A percentile compares a stretch with the other conserved stretches of the same genome.
phyloP scores from a whole-genome alignment of 1,140 invertebrate genomes.

The Pseudoatta argentina region DNA sequence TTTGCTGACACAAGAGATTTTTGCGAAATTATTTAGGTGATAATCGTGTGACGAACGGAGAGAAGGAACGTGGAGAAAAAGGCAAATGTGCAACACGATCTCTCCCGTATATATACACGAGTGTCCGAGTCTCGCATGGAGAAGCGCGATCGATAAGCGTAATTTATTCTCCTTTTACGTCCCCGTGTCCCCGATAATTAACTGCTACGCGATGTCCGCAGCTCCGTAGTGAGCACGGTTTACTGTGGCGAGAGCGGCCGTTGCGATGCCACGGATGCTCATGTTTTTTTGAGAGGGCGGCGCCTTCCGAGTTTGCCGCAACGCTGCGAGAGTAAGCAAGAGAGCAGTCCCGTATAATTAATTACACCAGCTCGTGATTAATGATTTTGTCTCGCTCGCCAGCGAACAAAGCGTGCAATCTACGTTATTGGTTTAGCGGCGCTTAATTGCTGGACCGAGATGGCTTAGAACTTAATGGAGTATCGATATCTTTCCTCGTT shows the following conservation, averaged over 20 bases:
- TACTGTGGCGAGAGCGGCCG: constrained; percentile 9
- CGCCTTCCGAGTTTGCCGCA: constrained; percentile 20
- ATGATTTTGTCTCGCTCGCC: constrained; percentile 47
- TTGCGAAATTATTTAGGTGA: background rate
- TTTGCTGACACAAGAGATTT: background rate
- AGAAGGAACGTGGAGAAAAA: constrained; percentile 28
- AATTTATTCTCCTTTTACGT: constrained; percentile 54
- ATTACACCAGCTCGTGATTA: constrained; percentile 63
- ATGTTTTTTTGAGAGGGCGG: constrained; percentile 20
- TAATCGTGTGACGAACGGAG: background rate
- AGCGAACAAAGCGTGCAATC: constrained; percentile 29
- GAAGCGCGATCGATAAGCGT: constrained; percentile 66
- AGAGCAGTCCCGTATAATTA: constrained; percentile 49
- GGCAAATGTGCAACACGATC: constrained; percentile 31
- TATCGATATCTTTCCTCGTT: constrained; percentile 30
- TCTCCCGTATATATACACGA: background rate
- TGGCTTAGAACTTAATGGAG: constrained; percentile 8
- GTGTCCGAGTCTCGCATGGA: constrained; percentile 30
- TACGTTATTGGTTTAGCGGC: constrained; percentile 44
- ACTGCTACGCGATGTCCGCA: constrained; percentile 47
- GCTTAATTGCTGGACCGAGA: constrained; percentile 29
- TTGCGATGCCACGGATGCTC: constrained; percentile 36
- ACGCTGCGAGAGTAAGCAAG: background rate
- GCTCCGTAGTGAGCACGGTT: constrained; percentile 18
- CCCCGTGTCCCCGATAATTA: constrained; percentile 60